phyloP scores from a whole-genome alignment of 1,140 invertebrate species.

The Drosophila novamexicana region DNA sequence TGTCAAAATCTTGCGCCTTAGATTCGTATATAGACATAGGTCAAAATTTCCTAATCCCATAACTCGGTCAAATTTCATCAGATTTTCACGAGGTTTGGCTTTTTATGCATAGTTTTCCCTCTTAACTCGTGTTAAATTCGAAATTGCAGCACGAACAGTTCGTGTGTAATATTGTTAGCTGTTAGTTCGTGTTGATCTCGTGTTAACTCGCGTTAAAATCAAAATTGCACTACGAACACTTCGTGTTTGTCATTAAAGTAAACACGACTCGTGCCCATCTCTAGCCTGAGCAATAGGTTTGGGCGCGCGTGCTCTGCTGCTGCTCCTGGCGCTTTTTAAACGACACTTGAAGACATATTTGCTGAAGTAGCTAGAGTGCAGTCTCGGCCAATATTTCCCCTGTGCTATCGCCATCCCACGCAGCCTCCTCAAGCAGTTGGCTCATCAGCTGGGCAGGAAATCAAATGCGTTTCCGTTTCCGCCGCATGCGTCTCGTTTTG shows the following conservation, averaged over 20 bases:
- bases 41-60: too few relatives aligned
- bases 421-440: not conserved
- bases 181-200: not conserved
- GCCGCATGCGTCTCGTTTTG: slow-evolving; percentile 35
- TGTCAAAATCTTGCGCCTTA: too few relatives aligned
- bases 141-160: too few relatives aligned
- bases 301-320: slow-evolving; percentile 2
- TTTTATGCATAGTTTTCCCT: too few relatives aligned
- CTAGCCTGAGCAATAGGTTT: not conserved
- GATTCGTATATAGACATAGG: too few relatives aligned
- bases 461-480: slow-evolving; percentile 75
- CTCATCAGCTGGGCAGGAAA: slow-evolving; percentile 53
- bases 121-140: not conserved
- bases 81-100: too few relatives aligned
- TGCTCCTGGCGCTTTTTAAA: slow-evolving; percentile 9
- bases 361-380: slow-evolving; percentile 62
- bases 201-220: not conserved
- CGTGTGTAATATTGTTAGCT: too few relatives aligned
- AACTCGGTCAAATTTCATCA: too few relatives aligned
- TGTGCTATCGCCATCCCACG: not conserved
- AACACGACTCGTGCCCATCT: not conserved
- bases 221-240: not conserved
- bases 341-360: slow-evolving; percentile 71
- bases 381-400: slow-evolving; percentile 16
- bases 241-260: not conserved